These are phyloP conservation scores for Metopia argyrocephala DNA, from an alignment of 2,888 invertebrate species.

Conservation along the genomic window DNA sequence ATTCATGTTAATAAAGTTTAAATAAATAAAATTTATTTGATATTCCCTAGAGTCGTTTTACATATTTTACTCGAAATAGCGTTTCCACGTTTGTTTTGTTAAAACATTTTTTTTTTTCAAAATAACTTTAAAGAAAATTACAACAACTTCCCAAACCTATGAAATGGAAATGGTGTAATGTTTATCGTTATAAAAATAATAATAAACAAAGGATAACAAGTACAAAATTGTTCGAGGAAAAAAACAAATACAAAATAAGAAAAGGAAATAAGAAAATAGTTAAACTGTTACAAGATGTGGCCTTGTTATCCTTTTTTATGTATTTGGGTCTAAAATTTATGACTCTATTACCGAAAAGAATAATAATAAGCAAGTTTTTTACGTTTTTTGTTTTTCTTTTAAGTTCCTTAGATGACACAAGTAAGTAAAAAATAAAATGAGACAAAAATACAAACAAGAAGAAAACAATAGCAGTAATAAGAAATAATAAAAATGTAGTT, in stretches of 20 bases:
- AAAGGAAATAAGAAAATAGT: neutral
- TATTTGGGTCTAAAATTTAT: constrained; percentile 49
- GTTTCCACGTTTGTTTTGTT: neutral
- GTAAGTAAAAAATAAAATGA: constrained; percentile 18
- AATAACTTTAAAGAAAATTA: too few relatives aligned
- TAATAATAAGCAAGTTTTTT: constrained; percentile 29
- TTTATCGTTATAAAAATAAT: neutral
- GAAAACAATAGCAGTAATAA: neutral
- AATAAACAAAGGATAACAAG: constrained; percentile 20
- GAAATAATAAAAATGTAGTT: constrained; percentile 42
- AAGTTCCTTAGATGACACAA: constrained; percentile 4
- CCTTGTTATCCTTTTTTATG: constrained; percentile 56
- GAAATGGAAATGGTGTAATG: neutral
- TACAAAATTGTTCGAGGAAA: neutral
- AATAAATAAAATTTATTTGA: neutral
- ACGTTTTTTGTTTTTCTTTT: constrained; percentile 2
- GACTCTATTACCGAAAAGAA: constrained; percentile 50
- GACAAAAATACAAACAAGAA: neutral
- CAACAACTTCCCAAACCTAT: too few relatives aligned
- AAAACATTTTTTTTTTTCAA: neutral
- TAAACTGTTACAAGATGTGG: constrained; percentile 58
- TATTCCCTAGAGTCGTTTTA: too few relatives aligned
- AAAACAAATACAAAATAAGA: neutral
- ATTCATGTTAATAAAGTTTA: constrained; percentile 47
- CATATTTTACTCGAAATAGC: too few relatives aligned